Percentiles rank a stretch among this genome's conserved stretches.
Conservation (phyloP, 2,888 invertebrate genomes). For the Hemistola chrysoprasaria region DNA sequence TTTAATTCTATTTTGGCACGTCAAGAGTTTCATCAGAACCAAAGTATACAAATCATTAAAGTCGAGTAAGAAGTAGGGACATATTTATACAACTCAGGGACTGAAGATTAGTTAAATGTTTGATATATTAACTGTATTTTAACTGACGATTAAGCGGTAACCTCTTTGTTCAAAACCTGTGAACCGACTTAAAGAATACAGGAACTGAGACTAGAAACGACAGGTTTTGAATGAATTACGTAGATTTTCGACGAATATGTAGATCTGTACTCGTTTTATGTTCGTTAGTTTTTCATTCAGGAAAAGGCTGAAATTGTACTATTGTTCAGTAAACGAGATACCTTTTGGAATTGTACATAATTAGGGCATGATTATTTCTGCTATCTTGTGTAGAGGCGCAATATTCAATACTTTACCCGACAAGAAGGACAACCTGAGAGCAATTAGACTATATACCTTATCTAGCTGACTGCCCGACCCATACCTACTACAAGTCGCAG, state of each 20-base stretch:
- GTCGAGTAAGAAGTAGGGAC: constrained; percentile 80
- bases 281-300: constrained; percentile 46
- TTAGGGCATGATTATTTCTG: constrained; percentile 47
- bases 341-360: constrained; percentile 60
- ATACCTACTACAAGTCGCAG: constrained; percentile 34
- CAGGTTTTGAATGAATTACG: constrained; percentile 79
- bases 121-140: constrained; percentile 81
- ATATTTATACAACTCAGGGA: constrained; percentile 81
- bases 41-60: constrained; percentile 82
- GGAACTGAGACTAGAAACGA: constrained; percentile 70
- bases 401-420: constrained; percentile 33
- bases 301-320: constrained; percentile 63
- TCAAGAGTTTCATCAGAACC: constrained; percentile 81
- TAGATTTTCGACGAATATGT: constrained; percentile 68
- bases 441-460: constrained; percentile 27
- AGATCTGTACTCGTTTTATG: constrained; percentile 57
- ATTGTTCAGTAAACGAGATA: constrained; percentile 50
- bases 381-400: constrained; percentile 41
- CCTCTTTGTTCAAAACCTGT: constrained; percentile 79
- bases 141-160: constrained; percentile 74
- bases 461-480: constrained; percentile 55
- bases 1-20: constrained; percentile 82
- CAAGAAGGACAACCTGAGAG: constrained; percentile 31
- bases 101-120: constrained; percentile 82
- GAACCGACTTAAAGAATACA: constrained; percentile 69